Conservation (phyloP, 2,797 vertebrate genomes). For the Florisuga fusca region DNA sequence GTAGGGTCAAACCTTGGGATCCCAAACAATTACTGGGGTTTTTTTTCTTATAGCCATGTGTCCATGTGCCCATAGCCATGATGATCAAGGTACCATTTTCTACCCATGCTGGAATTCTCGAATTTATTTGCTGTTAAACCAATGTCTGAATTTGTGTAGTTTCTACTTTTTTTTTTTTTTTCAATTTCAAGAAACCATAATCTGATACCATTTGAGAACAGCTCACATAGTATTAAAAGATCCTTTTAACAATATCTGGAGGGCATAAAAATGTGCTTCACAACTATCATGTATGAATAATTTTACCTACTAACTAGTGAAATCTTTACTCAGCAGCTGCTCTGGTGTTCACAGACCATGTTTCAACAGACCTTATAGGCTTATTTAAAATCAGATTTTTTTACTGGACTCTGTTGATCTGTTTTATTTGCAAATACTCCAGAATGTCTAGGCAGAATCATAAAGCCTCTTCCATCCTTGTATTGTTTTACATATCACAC, state of each 20-base stretch:
- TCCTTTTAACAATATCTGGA: not conserved
- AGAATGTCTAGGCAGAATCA: fast-evolving
- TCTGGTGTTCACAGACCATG: not conserved
- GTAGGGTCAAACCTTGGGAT: not conserved
- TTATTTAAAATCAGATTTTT: not conserved
- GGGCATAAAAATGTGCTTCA: not conserved
- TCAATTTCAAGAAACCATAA: not conserved
- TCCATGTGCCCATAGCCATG: not conserved
- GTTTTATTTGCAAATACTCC: not conserved
- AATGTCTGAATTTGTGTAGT: not conserved
- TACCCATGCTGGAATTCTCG: not conserved
- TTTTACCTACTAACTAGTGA: not conserved
- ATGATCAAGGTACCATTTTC: not conserved
- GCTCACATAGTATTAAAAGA: not conserved
- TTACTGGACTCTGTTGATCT: not conserved
- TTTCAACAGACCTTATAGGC: not conserved
- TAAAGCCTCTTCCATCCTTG: not conserved
- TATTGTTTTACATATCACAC: not conserved
- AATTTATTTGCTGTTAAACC: not conserved
- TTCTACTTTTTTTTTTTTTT: not conserved
- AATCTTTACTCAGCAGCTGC: not conserved
- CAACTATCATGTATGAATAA: not conserved
- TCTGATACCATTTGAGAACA: not conserved
- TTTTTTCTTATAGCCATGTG: not conserved
- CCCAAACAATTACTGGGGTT: not conserved